Evolutionary conservation across 2,113 vertebrate genomes (phyloP).

Genomic region (western clawed frog (Xenopus tropicalis)): DNA sequence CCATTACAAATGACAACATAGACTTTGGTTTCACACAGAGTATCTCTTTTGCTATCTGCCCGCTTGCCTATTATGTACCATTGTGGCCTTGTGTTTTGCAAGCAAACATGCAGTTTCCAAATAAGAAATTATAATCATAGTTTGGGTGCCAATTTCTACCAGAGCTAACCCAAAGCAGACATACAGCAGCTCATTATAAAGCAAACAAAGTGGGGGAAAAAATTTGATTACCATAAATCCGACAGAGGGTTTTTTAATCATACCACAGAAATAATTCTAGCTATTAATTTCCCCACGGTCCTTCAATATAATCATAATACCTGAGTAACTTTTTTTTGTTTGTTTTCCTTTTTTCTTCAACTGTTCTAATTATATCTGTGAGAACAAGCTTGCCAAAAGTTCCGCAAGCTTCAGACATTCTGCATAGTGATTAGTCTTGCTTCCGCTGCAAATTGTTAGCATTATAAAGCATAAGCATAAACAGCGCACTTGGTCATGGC

Average conservation of each 20-base stretch:
- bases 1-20: too few relatives aligned
- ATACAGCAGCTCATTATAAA: too few relatives aligned
- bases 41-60: too few relatives aligned
- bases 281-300: background rate
- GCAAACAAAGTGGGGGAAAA: too few relatives aligned
- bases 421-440: background rate
- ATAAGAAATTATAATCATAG: too few relatives aligned
- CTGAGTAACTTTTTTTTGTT: background rate
- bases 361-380: background rate
- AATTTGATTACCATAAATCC: too few relatives aligned
- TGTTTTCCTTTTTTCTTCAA: background rate
- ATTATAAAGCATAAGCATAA: background rate
- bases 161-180: too few relatives aligned
- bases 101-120: too few relatives aligned
- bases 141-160: too few relatives aligned
- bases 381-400: background rate
- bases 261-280: background rate
- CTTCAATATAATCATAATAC: background rate
- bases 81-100: too few relatives aligned
- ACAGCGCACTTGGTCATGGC: background rate
- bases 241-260: background rate
- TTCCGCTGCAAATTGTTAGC: slow-evolving; percentile 6
- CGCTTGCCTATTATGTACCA: too few relatives aligned
- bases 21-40: too few relatives aligned
- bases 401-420: background rate